These are phyloP conservation scores for Oxycera nigricornis DNA, from an alignment of 2,888 invertebrate species.

Conservation along the genomic window DNA sequence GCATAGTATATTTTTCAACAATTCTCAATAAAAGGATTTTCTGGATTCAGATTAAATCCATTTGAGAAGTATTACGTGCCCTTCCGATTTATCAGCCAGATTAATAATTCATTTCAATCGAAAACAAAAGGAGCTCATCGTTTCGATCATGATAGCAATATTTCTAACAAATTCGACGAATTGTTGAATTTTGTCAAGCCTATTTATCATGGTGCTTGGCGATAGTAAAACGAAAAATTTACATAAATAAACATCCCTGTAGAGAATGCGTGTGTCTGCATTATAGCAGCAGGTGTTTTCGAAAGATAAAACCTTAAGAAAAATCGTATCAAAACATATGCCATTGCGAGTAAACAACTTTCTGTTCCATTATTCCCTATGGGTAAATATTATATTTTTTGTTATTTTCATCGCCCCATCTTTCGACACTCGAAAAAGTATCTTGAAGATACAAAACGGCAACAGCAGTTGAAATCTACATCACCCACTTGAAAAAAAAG, in stretches of 20 bases:
- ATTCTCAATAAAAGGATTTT: too few relatives aligned
- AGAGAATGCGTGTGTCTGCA: conserved; percentile 16
- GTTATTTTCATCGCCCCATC: neutral
- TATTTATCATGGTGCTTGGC: neutral
- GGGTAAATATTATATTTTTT: conserved; percentile 17
- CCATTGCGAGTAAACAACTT: conserved; percentile 17
- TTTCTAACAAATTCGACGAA: neutral
- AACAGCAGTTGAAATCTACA: neutral
- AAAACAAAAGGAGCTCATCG: too few relatives aligned
- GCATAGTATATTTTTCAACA: too few relatives aligned
- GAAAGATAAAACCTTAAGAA: conserved; percentile 17
- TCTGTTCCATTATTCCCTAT: conserved; percentile 3
- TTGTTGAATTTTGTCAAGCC: neutral
- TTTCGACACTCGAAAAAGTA: neutral
- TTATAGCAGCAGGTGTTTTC: conserved; percentile 29
- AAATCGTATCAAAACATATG: conserved; percentile 22
- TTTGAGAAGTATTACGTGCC: too few relatives aligned
- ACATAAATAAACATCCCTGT: neutral
- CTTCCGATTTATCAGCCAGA: too few relatives aligned
- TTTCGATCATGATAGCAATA: too few relatives aligned
- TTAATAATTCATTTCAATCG: too few relatives aligned
- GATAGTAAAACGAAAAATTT: neutral
- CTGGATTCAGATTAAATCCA: too few relatives aligned
- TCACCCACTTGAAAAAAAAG: neutral
- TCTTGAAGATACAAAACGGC: neutral